Percentiles rank a stretch among this genome's conserved stretches.
Evolutionary conservation across 2,888 invertebrate genomes (phyloP).

Genomic region (Fragum fragum): DNA sequence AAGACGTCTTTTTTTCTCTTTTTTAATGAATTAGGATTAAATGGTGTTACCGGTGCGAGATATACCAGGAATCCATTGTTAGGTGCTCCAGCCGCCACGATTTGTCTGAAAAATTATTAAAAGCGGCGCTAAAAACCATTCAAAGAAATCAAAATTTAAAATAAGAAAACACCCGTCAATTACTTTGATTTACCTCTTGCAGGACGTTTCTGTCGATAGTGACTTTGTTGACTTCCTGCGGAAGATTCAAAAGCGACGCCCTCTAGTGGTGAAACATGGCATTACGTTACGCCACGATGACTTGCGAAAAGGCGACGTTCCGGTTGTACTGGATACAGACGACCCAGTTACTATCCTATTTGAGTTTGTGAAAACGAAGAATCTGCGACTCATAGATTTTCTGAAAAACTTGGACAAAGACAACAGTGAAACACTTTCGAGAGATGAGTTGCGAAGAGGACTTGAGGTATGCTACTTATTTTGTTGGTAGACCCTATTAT

Average conservation of each 20-base stretch:
- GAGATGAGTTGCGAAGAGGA: slow-evolving; percentile 76
- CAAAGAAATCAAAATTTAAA: no score
- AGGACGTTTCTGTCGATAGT: slow-evolving; percentile 77
- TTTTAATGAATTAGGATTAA: no score
- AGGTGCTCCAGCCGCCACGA: no score
- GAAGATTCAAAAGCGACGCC: slow-evolving; percentile 64
- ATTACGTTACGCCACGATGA: slow-evolving; percentile 74
- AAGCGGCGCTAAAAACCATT: no score
- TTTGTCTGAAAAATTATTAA: no score
- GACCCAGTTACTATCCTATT: slow-evolving; percentile 76
- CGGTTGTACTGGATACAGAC: slow-evolving; percentile 76
- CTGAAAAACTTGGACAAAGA: slow-evolving; percentile 79
- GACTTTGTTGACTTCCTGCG: slow-evolving; percentile 69
- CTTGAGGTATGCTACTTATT: slow-evolving; percentile 66
- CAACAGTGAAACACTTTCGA: slow-evolving; percentile 76
- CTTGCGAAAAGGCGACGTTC: slow-evolving; percentile 65
- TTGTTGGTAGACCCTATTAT: no score
- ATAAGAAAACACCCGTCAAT: no score
- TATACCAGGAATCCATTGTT: no score
- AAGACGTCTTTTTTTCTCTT: no score
- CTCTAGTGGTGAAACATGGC: slow-evolving; percentile 72
- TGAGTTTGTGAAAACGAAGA: slow-evolving; percentile 76
- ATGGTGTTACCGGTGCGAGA: no score
- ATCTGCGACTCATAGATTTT: slow-evolving; percentile 77
- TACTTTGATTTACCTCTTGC: no score